Evolutionary conservation across 2,797 vertebrate species (phyloP), one percentile per base, ranked within the genome.

Genomic region (Margarornis squamiger): DNA sequence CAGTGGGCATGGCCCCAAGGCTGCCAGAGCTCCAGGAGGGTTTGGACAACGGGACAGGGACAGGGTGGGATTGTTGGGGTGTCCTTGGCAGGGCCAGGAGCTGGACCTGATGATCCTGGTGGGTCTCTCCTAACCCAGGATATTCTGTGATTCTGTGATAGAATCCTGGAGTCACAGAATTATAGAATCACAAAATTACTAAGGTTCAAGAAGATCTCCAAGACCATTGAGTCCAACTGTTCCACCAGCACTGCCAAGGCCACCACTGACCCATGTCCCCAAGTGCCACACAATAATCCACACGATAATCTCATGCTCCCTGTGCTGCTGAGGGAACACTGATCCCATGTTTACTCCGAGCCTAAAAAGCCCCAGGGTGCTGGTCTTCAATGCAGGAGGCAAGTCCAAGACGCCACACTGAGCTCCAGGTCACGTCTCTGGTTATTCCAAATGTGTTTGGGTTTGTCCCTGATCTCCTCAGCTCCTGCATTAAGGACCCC

Each of bases 251-350:
- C 20, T 49, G 81, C 43, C 61, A 4, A 10, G 59, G 70, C 68
- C 68, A 48, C 15, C 59, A 14, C 7, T 32, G n/a, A 8, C 32
- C 71, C 45, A 0, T 3, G 45, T 76, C 45, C 51, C 62, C 62
- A 36, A 1, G 61, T 43, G 71, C 45, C 71, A 59, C 71, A 15
- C 57, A 36, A 7, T 24, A 36, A 36, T 3, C 52, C 82, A 27
- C 36, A 14, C 9, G 1, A 2, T 0, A 1, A 38, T 3, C n/a
- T 4, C 2, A 1, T 7, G 19, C 20, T 74, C n/a, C 61, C 3
- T 16, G 16, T 14, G 59, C 67, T 62, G 59, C 54, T 9, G 14
- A 20, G 65, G 36, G 22, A 30, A 2, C 46, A 0, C n/a, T 6
- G 32, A 2, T 3, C 4, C 6, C 43, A 0, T 26, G 71, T 59